These are phyloP conservation scores for Prionailurus bengalensis DNA, from an alignment of 2,113 vertebrate genomes.

Conservation along the genomic window DNA sequence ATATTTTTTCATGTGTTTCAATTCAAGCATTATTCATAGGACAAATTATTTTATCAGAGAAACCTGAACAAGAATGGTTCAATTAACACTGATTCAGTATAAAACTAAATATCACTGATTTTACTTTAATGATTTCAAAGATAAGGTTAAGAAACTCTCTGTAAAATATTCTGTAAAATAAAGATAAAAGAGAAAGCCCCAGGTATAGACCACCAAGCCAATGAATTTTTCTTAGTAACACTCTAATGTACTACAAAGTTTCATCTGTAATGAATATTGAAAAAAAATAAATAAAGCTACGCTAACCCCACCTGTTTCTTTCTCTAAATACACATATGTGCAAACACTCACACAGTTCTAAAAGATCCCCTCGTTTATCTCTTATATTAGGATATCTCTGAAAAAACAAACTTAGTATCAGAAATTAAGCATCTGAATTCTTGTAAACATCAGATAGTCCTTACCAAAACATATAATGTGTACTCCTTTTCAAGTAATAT, in stretches of 20 bases:
- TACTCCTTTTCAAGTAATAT: neutral
- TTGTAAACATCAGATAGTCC: neutral
- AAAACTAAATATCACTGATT: neutral
- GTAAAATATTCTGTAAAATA: neutral
- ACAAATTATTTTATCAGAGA: neutral
- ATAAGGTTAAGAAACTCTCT: neutral
- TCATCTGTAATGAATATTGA: neutral
- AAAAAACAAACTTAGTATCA: neutral
- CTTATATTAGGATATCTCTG: neutral
- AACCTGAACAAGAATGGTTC: slow-evolving; percentile 17
- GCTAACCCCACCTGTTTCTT: neutral
- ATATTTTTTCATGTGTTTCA: neutral
- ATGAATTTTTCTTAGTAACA: neutral
- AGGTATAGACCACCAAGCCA: neutral
- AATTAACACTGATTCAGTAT: slow-evolving; percentile 17
- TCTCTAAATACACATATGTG: neutral
- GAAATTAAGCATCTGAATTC: neutral
- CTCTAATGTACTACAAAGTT: neutral
- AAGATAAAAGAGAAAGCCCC: neutral
- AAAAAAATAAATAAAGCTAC: neutral
- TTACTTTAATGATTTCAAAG: slow-evolving; percentile 29
- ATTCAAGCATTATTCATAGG: neutral
- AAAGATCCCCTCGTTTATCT: neutral
- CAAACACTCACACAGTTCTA: neutral
- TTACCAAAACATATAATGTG: neutral